phyloP scores from a whole-genome alignment of 2,888 invertebrate species.

The Unio pictorum region DNA sequence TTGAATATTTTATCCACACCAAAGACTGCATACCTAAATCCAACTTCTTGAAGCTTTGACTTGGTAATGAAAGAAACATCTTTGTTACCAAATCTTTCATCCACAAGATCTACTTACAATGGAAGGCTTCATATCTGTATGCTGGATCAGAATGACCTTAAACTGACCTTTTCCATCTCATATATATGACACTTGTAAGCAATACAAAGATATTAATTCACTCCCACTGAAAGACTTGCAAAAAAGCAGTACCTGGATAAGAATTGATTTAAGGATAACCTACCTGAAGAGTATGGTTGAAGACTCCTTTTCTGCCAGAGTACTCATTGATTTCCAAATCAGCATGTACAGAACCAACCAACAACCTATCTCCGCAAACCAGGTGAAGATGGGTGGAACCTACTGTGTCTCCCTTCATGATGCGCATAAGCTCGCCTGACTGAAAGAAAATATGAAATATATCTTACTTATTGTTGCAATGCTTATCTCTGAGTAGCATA shows the following conservation, averaged over 20 bases:
- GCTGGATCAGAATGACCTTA: too few relatives aligned
- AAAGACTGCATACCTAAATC: too few relatives aligned
- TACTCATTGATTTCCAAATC: slow-evolving; percentile 66
- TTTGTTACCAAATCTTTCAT: too few relatives aligned
- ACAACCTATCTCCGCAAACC: slow-evolving; percentile 67
- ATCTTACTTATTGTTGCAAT: too few relatives aligned
- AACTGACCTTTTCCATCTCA: too few relatives aligned
- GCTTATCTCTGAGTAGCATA: too few relatives aligned
- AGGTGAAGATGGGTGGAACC: slow-evolving; percentile 70
- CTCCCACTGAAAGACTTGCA: background rate
- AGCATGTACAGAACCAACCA: slow-evolving; percentile 70
- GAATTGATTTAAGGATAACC: slow-evolving; percentile 1
- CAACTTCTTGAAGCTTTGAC: too few relatives aligned
- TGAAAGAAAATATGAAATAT: slow-evolving; percentile 28
- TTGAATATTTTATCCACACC: too few relatives aligned
- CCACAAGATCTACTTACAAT: too few relatives aligned
- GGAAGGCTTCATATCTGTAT: too few relatives aligned
- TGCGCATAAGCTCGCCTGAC: slow-evolving; percentile 69
- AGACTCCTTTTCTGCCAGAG: slow-evolving; percentile 62
- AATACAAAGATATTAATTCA: background rate
- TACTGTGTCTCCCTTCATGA: slow-evolving; percentile 69
- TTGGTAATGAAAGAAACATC: too few relatives aligned
- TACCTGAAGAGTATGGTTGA: slow-evolving; percentile 69
- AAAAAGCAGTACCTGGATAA: background rate
- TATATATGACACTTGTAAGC: too few relatives aligned